Base-by-base conservation (phyloP, 2,113 vertebrate genomes). In the Platanista minor region DNA sequence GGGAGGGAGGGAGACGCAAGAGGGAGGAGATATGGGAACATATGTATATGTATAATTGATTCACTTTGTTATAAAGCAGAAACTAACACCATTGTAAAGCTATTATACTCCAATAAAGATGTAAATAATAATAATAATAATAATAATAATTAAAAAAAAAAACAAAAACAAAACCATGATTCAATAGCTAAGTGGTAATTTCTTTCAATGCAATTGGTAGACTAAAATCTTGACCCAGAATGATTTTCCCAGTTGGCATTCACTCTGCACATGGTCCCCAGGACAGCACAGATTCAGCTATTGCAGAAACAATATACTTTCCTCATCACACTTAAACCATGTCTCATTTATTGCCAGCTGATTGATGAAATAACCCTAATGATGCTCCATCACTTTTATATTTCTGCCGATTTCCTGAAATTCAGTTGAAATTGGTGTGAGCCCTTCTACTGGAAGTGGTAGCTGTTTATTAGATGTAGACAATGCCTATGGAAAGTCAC, bases 341-440 rank as follows among this genome's bases (percentile, higher is more conserved):
- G 25, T 88, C 33, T 72, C 13, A 3, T 39, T 84, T 95, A 78
- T 46, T 71, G 52, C 71, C 17, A 27, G 17, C 7, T 93, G 85
- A 88, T 57, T 75, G 36, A 94, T 94, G 25, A 90, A 62, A 74
- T 67, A 25, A 62, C n/a, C 13, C 21, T 71, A 59, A 69, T 64
- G 67, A 82, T 87, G 61, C 20, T 39, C 75, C 7, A 59, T 94
- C 66, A 87, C 27, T 92, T 92, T 95, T 92, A 72, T 83, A 82
- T 78, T 77, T 83, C 74, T 83, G 91, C 46, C 69, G 36, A 12
- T 92, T 94, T 83, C 41, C 33, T 74, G 25, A 86, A 54, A 86
- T 93, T 64, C 36, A 71, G 31, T 69, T 59, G 64, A 78, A 67
- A 91, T 52, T 43, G 23, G 33, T 59, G 5, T 29, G 20, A 77